Evolutionary conservation across 2,113 vertebrate genomes (phyloP).

Genomic region (Forbesichthys agassizii): DNA sequence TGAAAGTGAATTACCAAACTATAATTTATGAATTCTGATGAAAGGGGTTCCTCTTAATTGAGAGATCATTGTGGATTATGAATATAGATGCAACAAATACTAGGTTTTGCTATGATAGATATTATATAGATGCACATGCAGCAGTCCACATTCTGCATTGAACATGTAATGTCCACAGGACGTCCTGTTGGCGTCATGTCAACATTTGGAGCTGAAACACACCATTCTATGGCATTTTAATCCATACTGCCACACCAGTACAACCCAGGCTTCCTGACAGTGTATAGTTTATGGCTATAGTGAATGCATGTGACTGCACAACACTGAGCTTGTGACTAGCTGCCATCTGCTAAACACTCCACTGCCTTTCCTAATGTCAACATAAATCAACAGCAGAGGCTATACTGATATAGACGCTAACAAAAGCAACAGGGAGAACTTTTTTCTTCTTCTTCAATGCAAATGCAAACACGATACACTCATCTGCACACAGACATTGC

Average conservation of each 20-base stretch:
- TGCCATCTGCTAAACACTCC: constrained; percentile 26
- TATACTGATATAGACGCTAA: constrained; percentile 18
- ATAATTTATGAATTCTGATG: too few relatives aligned
- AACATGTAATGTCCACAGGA: not conserved
- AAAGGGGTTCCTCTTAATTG: too few relatives aligned
- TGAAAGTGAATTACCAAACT: too few relatives aligned
- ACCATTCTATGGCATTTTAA: not conserved
- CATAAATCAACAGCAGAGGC: constrained; percentile 17
- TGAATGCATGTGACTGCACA: constrained; percentile 1
- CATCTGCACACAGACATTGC: not conserved
- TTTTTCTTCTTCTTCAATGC: not conserved
- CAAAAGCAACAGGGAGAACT: constrained; percentile 10
- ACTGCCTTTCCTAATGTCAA: constrained; percentile 9
- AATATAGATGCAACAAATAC: too few relatives aligned
- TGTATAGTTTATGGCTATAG: constrained; percentile 13
- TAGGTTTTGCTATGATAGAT: not conserved
- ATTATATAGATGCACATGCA: constrained; percentile 22
- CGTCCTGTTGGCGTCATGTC: too few relatives aligned
- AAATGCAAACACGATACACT: not conserved
- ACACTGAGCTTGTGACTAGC: constrained; percentile 7
- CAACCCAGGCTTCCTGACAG: not conserved
- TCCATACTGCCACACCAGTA: not conserved
- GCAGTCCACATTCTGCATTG: constrained; percentile 44
- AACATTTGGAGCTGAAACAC: not conserved
- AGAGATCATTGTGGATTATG: too few relatives aligned